Evolutionary conservation across 1,140 invertebrate species (phyloP).

Genomic region (Gryon sp.): DNA sequence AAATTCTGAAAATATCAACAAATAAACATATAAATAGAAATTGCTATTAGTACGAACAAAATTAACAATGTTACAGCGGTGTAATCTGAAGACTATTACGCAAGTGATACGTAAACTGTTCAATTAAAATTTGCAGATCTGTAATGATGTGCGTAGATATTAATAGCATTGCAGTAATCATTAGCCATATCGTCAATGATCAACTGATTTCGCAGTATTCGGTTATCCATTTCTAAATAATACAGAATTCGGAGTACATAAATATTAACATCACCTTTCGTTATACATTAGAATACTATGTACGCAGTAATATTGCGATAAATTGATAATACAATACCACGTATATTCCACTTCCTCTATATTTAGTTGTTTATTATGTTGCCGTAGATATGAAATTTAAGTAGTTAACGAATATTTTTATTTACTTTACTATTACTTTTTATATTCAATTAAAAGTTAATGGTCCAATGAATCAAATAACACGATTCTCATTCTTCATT

Average conservation of each 20-base stretch:
- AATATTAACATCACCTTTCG: conserved; percentile 62
- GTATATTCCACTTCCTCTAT: not conserved
- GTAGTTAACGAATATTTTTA: too few relatives aligned
- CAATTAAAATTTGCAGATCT: conserved; percentile 20
- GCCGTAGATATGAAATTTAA: too few relatives aligned
- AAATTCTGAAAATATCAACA: too few relatives aligned
- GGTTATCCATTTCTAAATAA: conserved; percentile 38
- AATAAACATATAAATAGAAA: too few relatives aligned
- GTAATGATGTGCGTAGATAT: conserved; percentile 31
- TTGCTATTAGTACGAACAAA: too few relatives aligned
- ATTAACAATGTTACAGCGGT: too few relatives aligned
- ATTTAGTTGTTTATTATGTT: too few relatives aligned
- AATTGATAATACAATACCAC: not conserved
- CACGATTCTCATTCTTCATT: too few relatives aligned
- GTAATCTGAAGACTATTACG: conserved; percentile 21
- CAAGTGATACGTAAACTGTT: conserved; percentile 18
- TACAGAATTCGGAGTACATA: conserved; percentile 55
- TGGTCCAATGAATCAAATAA: conserved; percentile 1
- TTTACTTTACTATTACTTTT: too few relatives aligned
- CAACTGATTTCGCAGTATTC: conserved; percentile 67
- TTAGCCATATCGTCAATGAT: conserved; percentile 62
- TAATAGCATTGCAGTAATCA: conserved; percentile 58
- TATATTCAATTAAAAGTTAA: conserved; percentile 2
- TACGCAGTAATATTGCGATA: too few relatives aligned
- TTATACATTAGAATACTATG: conserved; percentile 27